Conservation (phyloP, 2,797 vertebrate genomes). For the Pelodytes ibericus region DNA sequence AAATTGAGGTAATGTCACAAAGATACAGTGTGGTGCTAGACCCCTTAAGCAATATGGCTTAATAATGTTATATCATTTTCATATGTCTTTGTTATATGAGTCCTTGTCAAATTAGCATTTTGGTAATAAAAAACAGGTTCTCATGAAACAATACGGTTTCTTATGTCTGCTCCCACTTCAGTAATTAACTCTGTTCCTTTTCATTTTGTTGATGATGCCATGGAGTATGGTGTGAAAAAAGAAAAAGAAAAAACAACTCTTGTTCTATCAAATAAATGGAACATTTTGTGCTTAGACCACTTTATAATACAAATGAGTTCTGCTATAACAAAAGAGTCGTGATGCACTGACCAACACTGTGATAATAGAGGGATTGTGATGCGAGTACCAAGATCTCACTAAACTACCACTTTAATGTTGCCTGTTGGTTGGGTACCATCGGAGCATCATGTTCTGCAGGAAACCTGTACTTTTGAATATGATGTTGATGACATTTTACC, state of each 20-base stretch:
- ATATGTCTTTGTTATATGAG: conserved; percentile 43
- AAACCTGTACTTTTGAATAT: too few relatives aligned
- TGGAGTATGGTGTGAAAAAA: conserved; percentile 30
- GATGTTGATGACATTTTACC: background rate
- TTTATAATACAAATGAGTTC: too few relatives aligned
- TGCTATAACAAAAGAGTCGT: too few relatives aligned
- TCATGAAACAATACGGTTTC: conserved; percentile 21
- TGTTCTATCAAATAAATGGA: too few relatives aligned
- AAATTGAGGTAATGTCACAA: conserved; percentile 19
- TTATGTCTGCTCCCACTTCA: background rate
- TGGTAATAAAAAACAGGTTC: conserved; percentile 42
- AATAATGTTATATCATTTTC: conserved; percentile 29
- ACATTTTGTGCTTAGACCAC: too few relatives aligned
- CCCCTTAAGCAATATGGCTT: background rate
- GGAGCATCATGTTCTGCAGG: too few relatives aligned
- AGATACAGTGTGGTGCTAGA: conserved; percentile 10
- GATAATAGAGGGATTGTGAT: too few relatives aligned
- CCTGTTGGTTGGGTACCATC: too few relatives aligned
- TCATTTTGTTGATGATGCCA: conserved; percentile 35
- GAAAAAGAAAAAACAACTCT: conserved; percentile 11
- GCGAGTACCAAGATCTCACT: too few relatives aligned
- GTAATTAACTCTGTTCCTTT: conserved; percentile 13
- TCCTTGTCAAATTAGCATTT: conserved; percentile 26
- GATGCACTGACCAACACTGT: too few relatives aligned
- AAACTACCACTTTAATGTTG: too few relatives aligned